Evolutionary conservation across 2,888 invertebrate genomes (phyloP), one percentile per base, ranked within the genome.

Genomic region (Notocelia uddmanniana): DNA sequence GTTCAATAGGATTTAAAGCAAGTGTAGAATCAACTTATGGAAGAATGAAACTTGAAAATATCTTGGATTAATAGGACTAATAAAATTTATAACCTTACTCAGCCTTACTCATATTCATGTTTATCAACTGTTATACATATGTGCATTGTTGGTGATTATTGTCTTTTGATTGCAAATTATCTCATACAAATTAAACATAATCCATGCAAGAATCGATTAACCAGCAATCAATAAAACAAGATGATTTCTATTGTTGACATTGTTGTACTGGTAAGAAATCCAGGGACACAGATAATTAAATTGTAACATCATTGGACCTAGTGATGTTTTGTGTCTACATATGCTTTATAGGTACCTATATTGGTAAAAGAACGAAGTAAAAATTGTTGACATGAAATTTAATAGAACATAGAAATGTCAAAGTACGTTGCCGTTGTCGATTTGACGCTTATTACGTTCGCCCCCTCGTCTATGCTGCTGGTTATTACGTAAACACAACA

Each of bases 401-500:
- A n/a, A 83, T 82, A 80, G 80, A 82, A 80, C 79, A 85, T 78
- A 76, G 77, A 86, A 88, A 88, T 89, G 90, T 90, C 90, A 91
- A 89, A 89, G 81, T 85, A 84, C 77, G 79, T 82, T 80, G 76
- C 79, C 74, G 75, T 81, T n/a, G n/a, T n/a, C n/a, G n/a, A 80
- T 73, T 77, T 79, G 77, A 83, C 81, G 82, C 84, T 80, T 75
- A 76, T 80, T 80, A 79, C 80, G 79, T 86, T 85, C 85, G 84
- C 81, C 83, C 82, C 83, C 80, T 85, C 80, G 84, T 75, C 81
- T 83, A 81, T 78, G 82, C 84, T 81, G 80, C 74, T 82, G 82
- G 83, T 82, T 87, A 90, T 93, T 93, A 93, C 93, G 93, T 93
- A 93, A 93, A 93, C 90, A 89, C 80, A 88, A 85, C 83, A 89